Percentiles rank a stretch among this genome's conserved stretches.
These are phyloP conservation scores for Physeter macrocephalus DNA, from an alignment of 2,113 vertebrate species.

Conservation along the genomic window DNA sequence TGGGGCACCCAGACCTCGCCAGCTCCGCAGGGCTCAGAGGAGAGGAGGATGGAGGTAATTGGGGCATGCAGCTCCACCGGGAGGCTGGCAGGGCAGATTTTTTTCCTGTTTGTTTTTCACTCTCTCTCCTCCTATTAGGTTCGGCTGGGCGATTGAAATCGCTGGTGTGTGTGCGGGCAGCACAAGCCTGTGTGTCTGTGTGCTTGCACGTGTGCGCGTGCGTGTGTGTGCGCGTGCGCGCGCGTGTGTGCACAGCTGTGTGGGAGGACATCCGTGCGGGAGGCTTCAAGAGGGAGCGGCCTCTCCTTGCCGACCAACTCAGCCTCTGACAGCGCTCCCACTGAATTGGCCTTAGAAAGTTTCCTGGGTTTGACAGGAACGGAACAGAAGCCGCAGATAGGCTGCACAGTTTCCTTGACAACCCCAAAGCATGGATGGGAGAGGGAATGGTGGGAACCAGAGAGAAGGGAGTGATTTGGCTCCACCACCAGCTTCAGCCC, in stretches of 20 bases:
- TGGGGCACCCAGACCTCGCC: neutral
- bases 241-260: neutral
- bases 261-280: constrained; percentile 16
- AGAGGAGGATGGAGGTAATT: neutral
- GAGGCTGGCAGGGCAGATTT: neutral
- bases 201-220: too few species aligned
- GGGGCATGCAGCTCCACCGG: rapidly evolving
- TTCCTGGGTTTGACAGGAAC: constrained; percentile 62
- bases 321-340: neutral
- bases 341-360: constrained; percentile 61
- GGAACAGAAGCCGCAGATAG: constrained; percentile 40
- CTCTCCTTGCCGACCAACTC: neutral
- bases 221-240: rapidly evolving
- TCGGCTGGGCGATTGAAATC: neutral
- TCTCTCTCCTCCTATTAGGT: neutral
- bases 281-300: neutral
- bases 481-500: neutral
- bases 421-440: constrained; percentile 71
- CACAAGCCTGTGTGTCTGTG: neutral
- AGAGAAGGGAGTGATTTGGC: neutral
- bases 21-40: neutral
- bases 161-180: neutral
- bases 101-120: neutral
- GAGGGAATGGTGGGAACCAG: constrained; percentile 48
- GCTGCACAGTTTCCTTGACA: constrained; percentile 72